Evolutionary conservation across 2,797 vertebrate genomes (phyloP).

Genomic region (Nannoperca australis): DNA sequence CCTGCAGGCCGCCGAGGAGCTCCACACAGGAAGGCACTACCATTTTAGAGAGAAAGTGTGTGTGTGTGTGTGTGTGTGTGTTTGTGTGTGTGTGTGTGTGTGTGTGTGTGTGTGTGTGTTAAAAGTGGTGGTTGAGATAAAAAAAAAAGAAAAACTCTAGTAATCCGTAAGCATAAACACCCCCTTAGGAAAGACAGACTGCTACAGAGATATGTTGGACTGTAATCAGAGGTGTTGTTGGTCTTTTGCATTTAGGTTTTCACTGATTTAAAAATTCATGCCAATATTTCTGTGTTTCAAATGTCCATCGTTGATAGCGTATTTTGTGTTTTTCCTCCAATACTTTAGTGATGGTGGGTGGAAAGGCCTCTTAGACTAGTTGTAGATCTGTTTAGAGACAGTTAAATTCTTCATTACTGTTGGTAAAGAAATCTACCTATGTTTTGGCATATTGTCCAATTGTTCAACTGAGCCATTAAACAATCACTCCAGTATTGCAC

Average conservation of each 20-base stretch:
- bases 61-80: conserved; percentile 27
- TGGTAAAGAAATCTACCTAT: not conserved
- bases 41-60: conserved; percentile 48
- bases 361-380: not conserved
- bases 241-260: conserved; percentile 39
- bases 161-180: conserved; percentile 49
- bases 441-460: not conserved
- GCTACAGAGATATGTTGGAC: conserved; percentile 70
- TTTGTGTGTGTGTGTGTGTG: conserved; percentile 23
- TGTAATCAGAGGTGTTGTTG: conserved; percentile 61
- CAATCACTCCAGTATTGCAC: too few relatives aligned
- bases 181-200: conserved; percentile 57
- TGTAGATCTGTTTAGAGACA: not conserved
- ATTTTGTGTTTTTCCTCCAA: not conserved
- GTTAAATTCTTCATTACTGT: not conserved
- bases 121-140: conserved; percentile 50
- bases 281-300: conserved; percentile 31
- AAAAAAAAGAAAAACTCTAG: not conserved
- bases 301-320: conserved; percentile 7
- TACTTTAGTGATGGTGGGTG: not conserved
- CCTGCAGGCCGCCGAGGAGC: conserved; percentile 48
- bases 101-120: conserved; percentile 24
- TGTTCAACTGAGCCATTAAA: not conserved
- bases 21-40: conserved; percentile 26
- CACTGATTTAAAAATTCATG: conserved; percentile 33